Conservation (phyloP, 2,888 invertebrate species). For the Tinea semifulvella region DNA sequence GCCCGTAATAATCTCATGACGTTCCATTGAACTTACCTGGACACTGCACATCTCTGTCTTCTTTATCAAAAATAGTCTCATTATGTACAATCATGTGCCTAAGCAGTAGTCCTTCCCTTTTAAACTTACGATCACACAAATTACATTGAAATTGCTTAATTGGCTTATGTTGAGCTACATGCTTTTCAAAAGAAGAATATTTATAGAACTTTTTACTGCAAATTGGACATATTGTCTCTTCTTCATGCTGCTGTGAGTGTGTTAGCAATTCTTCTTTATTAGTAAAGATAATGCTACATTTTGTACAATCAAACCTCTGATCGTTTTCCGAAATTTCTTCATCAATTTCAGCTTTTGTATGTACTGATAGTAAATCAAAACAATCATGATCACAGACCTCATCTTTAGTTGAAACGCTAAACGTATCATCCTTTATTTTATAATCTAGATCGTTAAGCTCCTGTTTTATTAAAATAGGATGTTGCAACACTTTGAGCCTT, state of each 20-base stretch:
- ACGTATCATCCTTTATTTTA: conserved; percentile 25
- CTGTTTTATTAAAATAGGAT: not conserved
- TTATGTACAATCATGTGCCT: conserved; percentile 30
- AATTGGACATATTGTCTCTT: conserved; percentile 12
- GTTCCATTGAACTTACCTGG: too few species aligned
- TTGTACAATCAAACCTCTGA: conserved; percentile 33
- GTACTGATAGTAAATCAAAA: conserved; percentile 20
- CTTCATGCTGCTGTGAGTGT: conserved; percentile 50
- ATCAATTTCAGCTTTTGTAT: conserved; percentile 24
- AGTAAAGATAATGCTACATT: conserved; percentile 54
- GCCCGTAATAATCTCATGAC: too few species aligned
- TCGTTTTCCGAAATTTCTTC: conserved; percentile 14
- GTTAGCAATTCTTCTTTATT: conserved; percentile 51
- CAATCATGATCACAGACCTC: not conserved
- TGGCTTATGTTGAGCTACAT: conserved; percentile 16
- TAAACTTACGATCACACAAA: conserved; percentile 25
- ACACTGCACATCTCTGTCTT: too few species aligned
- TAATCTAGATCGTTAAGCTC: conserved; percentile 32
- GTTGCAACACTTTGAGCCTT: conserved; percentile 8
- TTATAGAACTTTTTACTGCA: conserved; percentile 18
- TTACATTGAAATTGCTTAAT: conserved; percentile 25
- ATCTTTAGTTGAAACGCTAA: conserved; percentile 23
- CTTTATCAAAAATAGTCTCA: conserved; percentile 16
- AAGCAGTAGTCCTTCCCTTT: conserved; percentile 26
- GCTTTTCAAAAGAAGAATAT: conserved; percentile 14